phyloP scores from a whole-genome alignment of 2,888 invertebrate genomes.

The Macroteleia sp. region DNA sequence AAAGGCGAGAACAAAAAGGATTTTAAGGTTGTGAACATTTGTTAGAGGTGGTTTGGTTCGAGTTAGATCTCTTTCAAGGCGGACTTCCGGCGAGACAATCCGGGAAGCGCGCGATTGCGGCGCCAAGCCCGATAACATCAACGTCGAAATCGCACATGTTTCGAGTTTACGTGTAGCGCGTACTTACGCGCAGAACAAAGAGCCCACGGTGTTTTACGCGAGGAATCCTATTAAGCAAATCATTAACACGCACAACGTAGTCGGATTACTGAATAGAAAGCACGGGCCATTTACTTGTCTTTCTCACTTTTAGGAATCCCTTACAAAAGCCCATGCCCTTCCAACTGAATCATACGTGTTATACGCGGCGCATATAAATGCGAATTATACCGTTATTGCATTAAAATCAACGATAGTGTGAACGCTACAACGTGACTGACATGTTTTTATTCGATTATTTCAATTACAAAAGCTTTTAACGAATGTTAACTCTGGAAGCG shows the following conservation, averaged over 20 bases:
- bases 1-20: constrained; percentile 46
- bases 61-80: constrained; percentile 72
- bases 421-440: no score
- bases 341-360: no score
- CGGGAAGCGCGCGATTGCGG: constrained; percentile 66
- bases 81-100: constrained; percentile 75
- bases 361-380: no score
- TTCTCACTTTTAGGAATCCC: constrained; percentile 32
- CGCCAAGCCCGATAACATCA: constrained; percentile 75
- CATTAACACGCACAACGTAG: constrained; percentile 53
- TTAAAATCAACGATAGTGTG: no score
- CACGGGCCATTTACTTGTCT: constrained; percentile 42
- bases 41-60: constrained; percentile 68
- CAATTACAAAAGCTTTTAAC: no score
- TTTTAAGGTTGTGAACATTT: constrained; percentile 48
- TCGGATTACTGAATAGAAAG: constrained; percentile 41
- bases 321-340: no score
- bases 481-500: no score
- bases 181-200: constrained; percentile 50
- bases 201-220: constrained; percentile 36
- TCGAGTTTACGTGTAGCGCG: constrained; percentile 72
- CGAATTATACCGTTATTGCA: no score
- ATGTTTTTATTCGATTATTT: no score
- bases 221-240: constrained; percentile 52
- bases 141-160: constrained; percentile 73